Conservation (phyloP, 2,888 invertebrate genomes). For the Heliconius aoede region DNA sequence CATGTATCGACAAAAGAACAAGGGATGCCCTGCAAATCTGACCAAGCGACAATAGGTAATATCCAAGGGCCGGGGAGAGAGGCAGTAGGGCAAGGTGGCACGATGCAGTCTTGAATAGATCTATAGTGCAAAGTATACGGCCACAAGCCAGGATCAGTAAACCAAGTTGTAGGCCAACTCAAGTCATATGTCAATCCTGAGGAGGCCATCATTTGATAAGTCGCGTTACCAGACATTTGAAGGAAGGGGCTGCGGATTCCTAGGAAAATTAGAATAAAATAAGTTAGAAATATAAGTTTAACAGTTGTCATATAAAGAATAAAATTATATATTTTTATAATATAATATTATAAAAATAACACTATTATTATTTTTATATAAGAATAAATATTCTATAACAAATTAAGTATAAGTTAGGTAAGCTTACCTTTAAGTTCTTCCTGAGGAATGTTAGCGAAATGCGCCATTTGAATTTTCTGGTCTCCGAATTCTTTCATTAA, state of each 20-base stretch:
- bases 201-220: conserved; percentile 82
- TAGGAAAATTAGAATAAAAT: conserved; percentile 48
- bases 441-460: conserved; percentile 81
- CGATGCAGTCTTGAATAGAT: conserved; percentile 82
- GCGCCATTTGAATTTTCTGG: conserved; percentile 78
- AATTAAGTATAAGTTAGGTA: neutral
- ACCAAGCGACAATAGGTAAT: conserved; percentile 85
- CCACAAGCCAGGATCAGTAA: conserved; percentile 80
- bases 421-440: conserved; percentile 65
- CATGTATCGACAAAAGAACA: conserved; percentile 85
- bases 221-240: conserved; percentile 82
- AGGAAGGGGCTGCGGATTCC: conserved; percentile 83
- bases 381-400: neutral
- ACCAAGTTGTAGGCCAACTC: conserved; percentile 82
- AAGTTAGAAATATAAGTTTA: too few species aligned
- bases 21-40: conserved; percentile 68
- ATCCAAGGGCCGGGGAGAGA: conserved; percentile 86
- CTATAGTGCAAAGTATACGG: conserved; percentile 87
- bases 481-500: conserved; percentile 84
- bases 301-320: too few species aligned
- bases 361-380: neutral
- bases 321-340: neutral
- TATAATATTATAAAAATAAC: neutral
- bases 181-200: conserved; percentile 84
- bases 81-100: conserved; percentile 83